Conservation (phyloP, 2,797 vertebrate genomes). For the Dermochelys coriacea region DNA sequence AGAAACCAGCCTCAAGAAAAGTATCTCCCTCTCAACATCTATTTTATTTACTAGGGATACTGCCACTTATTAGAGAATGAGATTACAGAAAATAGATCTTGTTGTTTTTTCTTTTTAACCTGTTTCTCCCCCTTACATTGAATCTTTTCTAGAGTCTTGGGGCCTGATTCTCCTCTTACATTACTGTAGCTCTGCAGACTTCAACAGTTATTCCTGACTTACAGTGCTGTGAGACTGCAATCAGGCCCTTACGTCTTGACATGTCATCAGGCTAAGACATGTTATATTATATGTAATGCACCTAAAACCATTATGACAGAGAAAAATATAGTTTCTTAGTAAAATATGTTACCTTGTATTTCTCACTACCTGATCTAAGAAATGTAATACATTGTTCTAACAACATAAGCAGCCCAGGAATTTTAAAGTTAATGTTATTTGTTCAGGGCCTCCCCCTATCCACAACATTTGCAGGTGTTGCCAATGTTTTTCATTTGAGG, state of each 20-base stretch:
- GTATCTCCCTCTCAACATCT: not conserved
- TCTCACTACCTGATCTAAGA: not conserved
- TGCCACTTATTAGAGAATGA: not conserved
- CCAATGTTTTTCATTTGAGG: not conserved
- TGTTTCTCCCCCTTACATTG: not conserved
- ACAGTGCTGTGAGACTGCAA: not conserved
- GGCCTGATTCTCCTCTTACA: rapidly evolving
- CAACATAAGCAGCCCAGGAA: not conserved
- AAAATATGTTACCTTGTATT: not conserved
- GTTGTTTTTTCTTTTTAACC: not conserved
- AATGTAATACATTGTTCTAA: not conserved
- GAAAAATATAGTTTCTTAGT: not conserved
- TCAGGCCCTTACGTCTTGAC: not conserved
- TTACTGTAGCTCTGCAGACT: not conserved
- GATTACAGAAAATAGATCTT: not conserved
- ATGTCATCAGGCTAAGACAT: not conserved
- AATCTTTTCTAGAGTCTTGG: not conserved
- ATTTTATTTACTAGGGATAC: not conserved
- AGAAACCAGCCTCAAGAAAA: not conserved
- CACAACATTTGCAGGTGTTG: not conserved
- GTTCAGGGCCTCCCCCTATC: not conserved
- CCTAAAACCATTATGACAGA: not conserved
- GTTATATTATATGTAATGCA: not conserved
- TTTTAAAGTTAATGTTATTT: not conserved
- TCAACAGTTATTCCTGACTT: not conserved